A percentile compares a stretch with the other conserved stretches of the same genome.
phyloP scores from a whole-genome alignment of 2,113 vertebrate genomes.

The Poeciliopsis prolifica region DNA sequence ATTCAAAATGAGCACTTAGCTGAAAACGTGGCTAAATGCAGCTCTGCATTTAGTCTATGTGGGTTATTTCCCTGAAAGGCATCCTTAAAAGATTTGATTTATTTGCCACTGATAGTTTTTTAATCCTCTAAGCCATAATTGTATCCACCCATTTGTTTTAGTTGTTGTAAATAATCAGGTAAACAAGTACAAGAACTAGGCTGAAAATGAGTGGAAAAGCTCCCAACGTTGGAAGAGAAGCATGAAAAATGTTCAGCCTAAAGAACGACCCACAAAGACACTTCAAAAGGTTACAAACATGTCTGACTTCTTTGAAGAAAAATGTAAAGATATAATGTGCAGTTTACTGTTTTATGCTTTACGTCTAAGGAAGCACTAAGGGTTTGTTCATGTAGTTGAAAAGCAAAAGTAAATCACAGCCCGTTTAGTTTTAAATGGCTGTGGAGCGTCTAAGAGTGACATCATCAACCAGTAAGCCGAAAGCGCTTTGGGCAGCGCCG shows the following conservation, averaged over 20 bases:
- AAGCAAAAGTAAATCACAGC: neutral
- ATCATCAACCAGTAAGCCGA: conserved; percentile 10
- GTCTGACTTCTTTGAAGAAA: neutral
- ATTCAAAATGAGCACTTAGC: neutral
- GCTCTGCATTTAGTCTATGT: neutral
- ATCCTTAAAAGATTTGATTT: no score
- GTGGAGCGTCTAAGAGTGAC: neutral
- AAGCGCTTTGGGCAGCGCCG: conserved; percentile 14
- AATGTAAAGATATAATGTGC: neutral
- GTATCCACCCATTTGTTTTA: neutral
- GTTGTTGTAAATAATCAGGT: neutral
- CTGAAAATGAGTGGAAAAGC: neutral
- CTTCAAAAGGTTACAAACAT: neutral
- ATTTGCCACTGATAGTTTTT: no score
- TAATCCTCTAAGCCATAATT: no score
- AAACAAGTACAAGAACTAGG: neutral
- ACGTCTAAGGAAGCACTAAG: neutral
- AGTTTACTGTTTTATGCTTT: neutral
- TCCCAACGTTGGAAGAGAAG: neutral
- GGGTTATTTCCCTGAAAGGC: no score
- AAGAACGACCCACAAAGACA: neutral
- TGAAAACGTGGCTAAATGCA: no score
- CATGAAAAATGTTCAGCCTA: neutral
- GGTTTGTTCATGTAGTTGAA: neutral
- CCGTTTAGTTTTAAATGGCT: neutral